These are phyloP conservation scores for Atrina japonica DNA, from an alignment of 2,888 invertebrate species.

Conservation along the genomic window DNA sequence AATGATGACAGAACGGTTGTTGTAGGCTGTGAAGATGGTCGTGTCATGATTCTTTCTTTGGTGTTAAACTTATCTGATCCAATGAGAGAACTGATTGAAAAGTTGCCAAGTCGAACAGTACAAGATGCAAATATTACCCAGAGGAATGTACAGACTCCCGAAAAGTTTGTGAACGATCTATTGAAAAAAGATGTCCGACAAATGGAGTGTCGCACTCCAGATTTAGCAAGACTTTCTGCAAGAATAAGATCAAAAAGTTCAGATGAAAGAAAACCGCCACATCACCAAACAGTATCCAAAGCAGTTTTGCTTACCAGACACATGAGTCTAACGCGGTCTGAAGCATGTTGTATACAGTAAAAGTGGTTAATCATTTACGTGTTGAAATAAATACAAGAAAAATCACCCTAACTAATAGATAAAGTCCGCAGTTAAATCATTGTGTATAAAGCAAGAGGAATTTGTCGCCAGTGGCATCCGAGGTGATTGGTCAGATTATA, in stretches of 20 bases:
- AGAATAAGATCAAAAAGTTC: conserved; percentile 45
- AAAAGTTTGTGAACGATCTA: too few relatives aligned
- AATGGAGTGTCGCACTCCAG: conserved; percentile 53
- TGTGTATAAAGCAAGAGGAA: too few relatives aligned
- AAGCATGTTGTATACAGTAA: conserved; percentile 56
- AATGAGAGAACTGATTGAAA: conserved; percentile 61
- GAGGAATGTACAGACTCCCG: neutral
- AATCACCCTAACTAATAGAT: too few relatives aligned
- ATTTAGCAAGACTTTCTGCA: conserved; percentile 56
- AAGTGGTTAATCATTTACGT: too few relatives aligned
- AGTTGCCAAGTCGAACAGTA: conserved; percentile 57
- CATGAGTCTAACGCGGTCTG: conserved; percentile 47
- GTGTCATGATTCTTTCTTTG: conserved; percentile 69
- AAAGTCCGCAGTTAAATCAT: too few relatives aligned
- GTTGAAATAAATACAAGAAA: too few relatives aligned
- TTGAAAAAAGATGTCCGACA: conserved; percentile 55
- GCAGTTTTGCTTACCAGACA: conserved; percentile 57
- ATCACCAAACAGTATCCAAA: conserved; percentile 63
- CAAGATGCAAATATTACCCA: conserved; percentile 10
- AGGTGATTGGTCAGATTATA: too few relatives aligned
- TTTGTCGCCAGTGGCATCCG: too few relatives aligned
- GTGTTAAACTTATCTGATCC: conserved; percentile 69
- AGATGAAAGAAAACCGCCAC: conserved; percentile 56
- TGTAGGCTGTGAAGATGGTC: conserved; percentile 74
- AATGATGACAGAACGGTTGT: conserved; percentile 71